Evolutionary conservation across 1,140 invertebrate species (phyloP), one percentile per base, ranked within the genome.

Genomic region (Drosophila azteca): DNA sequence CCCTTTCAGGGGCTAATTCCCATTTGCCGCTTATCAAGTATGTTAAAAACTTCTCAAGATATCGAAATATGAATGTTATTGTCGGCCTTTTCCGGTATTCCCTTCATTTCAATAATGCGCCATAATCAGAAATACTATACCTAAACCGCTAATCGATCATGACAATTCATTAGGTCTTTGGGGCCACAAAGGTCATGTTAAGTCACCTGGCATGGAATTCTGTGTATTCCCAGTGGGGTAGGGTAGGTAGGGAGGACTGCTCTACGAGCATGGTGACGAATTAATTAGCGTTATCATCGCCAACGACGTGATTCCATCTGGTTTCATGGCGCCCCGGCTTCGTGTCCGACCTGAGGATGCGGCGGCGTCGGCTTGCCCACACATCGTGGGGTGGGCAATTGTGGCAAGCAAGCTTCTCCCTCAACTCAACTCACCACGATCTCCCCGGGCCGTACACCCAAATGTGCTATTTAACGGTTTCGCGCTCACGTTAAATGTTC

Each of bases 391-490:
- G 48, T 53, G 46, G 26, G 39, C 31, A 26, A 51, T 11, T 35
- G n/a, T 17, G 26, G 35, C 43, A 70, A 71, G 24, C 24, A 26
- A 26, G 68, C 65, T 54, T 70, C 58, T 26, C 57, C 54, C 43
- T 53, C 31, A 49, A 48, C 31, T 22, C 45, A 73, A 81, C 31
- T 81, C 79, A 81, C 79, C 78, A 81, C 79, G 78, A 63, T 66
- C 61, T 52, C 57, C 50, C 48, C 57, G 45, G 45, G 35, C 63
- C 46, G 59, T 81, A 50, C 51, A 69, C n/a, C 35, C 67, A 46
- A 69, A 43, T 26, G 35, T 15, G 45, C 64, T 69, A 77, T 83
- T 83, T 83, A 83, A 83, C 48, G 62, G 60, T 52, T 44, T 54
- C 74, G 79, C 75, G 50, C 22, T 53, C 55, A 66, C 53, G 54